Percentiles rank a stretch among this genome's conserved stretches.
Conservation (phyloP, 2,113 vertebrate genomes). For the Suricata suricatta region DNA sequence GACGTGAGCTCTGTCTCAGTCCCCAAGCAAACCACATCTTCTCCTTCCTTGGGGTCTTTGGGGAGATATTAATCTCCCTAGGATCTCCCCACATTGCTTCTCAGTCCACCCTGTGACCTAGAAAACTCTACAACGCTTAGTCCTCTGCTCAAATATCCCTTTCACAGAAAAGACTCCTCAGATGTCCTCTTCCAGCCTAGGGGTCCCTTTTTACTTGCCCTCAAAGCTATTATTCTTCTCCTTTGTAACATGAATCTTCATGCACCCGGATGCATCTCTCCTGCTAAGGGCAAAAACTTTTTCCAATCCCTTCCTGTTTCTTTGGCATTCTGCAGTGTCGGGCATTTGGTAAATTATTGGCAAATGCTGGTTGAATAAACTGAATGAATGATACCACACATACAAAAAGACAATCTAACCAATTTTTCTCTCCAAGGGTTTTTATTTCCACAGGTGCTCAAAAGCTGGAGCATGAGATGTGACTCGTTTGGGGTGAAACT, state of each 20-base stretch:
- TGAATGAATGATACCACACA: not conserved
- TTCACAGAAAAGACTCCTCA: not conserved
- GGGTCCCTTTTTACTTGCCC: not conserved
- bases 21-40: not conserved
- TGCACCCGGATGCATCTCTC: not conserved
- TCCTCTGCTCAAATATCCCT: not conserved
- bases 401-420: not conserved
- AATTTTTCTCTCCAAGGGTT: not conserved
- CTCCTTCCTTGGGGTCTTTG: not conserved
- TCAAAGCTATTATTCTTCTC: not conserved
- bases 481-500: not conserved
- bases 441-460: not conserved
- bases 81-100: not conserved
- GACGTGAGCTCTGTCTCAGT: not conserved
- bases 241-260: not conserved
- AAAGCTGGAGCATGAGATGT: not conserved
- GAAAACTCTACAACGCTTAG: not conserved
- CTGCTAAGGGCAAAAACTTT: not conserved
- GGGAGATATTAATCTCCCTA: not conserved
- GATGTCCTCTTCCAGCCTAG: not conserved
- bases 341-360: not conserved
- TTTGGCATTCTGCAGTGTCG: not conserved
- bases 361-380: not conserved
- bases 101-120: not conserved
- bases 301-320: not conserved